Evolutionary conservation across 2,888 invertebrate species (phyloP).

Genomic region (Crioceris asparagi): DNA sequence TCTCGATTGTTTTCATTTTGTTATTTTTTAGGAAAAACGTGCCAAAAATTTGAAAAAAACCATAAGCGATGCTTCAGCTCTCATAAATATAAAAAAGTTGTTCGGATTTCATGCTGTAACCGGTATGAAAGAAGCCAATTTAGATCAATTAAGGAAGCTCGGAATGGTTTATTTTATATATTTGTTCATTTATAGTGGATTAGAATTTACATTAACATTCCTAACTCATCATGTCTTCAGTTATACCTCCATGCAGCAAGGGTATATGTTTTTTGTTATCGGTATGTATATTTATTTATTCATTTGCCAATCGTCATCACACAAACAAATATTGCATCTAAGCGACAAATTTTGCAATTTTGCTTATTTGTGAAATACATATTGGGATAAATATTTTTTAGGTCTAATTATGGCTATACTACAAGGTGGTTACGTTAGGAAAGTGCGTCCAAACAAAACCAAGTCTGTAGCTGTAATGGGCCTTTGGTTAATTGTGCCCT

Average conservation of each 20-base stretch:
- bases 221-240: constrained; percentile 85
- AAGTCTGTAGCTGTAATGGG: constrained; percentile 63
- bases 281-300: constrained; percentile 46
- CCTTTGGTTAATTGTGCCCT: constrained; percentile 72
- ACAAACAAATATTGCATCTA: too few species aligned
- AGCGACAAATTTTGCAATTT: too few species aligned
- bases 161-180: constrained; percentile 82
- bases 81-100: constrained; percentile 31
- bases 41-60: constrained; percentile 52
- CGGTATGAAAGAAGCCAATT: constrained; percentile 50
- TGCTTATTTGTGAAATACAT: too few species aligned
- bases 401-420: constrained; percentile 78
- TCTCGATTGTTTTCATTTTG: constrained; percentile 4
- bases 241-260: constrained; percentile 92
- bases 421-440: constrained; percentile 82
- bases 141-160: constrained; percentile 51
- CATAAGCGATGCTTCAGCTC: constrained; percentile 34
- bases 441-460: constrained; percentile 62
- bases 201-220: constrained; percentile 96
- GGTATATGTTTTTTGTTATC: constrained; percentile 92
- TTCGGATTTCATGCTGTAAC: constrained; percentile 61
- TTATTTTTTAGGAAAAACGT: constrained; percentile 52
- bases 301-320: too few species aligned
- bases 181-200: constrained; percentile 87
- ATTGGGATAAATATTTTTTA: too few species aligned